Base-by-base conservation (phyloP, 2,113 vertebrate species). In the Pelusios castaneus region DNA sequence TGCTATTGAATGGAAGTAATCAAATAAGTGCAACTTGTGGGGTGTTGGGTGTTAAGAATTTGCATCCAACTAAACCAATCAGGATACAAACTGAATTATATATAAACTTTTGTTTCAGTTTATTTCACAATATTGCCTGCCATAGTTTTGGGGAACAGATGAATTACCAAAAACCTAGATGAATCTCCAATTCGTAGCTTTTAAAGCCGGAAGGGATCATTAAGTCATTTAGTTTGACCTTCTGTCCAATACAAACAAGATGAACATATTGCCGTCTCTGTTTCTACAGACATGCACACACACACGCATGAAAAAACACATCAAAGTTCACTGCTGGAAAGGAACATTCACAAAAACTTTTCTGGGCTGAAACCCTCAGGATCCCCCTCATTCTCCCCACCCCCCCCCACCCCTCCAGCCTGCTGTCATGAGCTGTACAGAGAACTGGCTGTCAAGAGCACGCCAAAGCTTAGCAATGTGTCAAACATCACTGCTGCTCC, bases 401-500 rank as follows among this genome's bases (percentile, higher is more conserved):
- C n/a, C n/a, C n/a, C n/a, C 27, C 56, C 21, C 3, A n/a, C 47
- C 47, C 47, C 10, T 47, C 10, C 52, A 11, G 41, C 29, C 14
- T 31, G 16, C 84, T 56, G 84, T n/a, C 52, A 10, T 34, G 24
- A 85, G 34, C 77, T 81, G 80, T 78, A 80, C 60, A 91, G 85
- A 90, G 49, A 96, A 85, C 77, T 55, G 93, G 41, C 88, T 88
- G 90, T 76, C 47, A 89, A 92, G 80, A 89, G 80, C 82, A 55
- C 3, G 11, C 70, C 34, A 73, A 58, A 75, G 52, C 27, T 73
- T 52, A 52, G 24, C 76, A 63, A 27, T 54, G n/a, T 5, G 8
- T 45, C 12, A 43, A 22, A 34, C n/a, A 54, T 27, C 5, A 3
- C 76, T 31, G 21, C n/a, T 70, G 81, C n/a, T 78, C 27, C 22